Percentiles rank a stretch among this genome's conserved stretches.
phyloP scores from a whole-genome alignment of 2,113 vertebrate genomes.

The Uria lomvia region DNA sequence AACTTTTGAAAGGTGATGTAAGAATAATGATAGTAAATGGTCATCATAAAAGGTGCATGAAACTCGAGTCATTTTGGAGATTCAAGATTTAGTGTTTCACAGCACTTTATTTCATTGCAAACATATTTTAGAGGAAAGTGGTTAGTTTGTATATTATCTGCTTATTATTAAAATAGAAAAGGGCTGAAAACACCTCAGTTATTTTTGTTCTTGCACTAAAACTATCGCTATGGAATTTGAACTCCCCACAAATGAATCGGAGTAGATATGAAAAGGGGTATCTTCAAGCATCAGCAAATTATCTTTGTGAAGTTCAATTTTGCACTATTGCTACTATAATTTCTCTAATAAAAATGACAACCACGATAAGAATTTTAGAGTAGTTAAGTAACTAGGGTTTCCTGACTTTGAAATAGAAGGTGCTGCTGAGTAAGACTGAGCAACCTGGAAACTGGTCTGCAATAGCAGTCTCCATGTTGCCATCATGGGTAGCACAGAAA shows the following conservation, averaged over 20 bases:
- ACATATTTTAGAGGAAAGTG: background rate
- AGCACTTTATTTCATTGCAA: background rate
- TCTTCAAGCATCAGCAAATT: background rate
- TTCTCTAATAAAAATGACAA: background rate
- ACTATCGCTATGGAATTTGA: background rate
- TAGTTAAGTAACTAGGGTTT: background rate
- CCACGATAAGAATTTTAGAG: background rate
- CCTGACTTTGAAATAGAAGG: background rate
- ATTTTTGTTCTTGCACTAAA: background rate
- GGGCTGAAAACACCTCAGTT: background rate
- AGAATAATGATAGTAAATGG: background rate
- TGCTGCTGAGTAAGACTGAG: background rate
- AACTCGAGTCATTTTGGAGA: background rate
- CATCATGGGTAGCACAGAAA: background rate
- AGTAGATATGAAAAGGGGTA: background rate
- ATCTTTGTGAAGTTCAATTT: background rate
- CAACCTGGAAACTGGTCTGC: background rate
- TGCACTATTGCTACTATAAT: background rate
- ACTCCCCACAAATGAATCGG: background rate
- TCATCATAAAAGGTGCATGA: background rate
- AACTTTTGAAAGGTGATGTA: background rate
- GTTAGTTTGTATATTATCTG: background rate
- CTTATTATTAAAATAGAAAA: background rate
- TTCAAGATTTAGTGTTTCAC: background rate
- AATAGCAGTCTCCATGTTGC: background rate